Base-by-base conservation (phyloP, 2,888 invertebrate species). In the Tinea semifulvella region DNA sequence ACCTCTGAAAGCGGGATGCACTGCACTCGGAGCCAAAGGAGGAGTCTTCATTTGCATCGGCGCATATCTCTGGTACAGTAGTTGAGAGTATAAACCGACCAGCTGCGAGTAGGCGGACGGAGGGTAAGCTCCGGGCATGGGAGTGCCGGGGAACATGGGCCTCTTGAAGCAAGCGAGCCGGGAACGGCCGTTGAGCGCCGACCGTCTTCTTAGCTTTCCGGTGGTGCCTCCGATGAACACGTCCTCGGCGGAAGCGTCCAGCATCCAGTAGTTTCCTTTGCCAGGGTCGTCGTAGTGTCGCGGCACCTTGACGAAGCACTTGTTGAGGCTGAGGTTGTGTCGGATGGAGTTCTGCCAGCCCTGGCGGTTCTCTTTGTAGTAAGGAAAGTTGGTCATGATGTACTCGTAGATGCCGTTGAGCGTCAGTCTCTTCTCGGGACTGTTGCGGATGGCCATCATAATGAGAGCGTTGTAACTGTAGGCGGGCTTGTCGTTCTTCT, bases 231-330 rank as follows among this genome's bases (percentile, higher is more conserved):
- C 95, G 60, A 96, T 96, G 66, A 94, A 95, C 6, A 96, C 95
- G 59, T 96, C 96, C 63, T 96, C 95, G 39, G 91, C 89, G 39
- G 91, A 91, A 1, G 94, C 91, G 65, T 96, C 96, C 52, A 96
- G 71, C 94, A 95, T 96, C 96, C 96, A 96, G 73, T 96, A 96
- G 75, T 96, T 96, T 1, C 96, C 96, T 68, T 96, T 96, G 4
- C 96, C 96, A 0, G 96, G 96, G 64, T 96, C 96, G 67, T 96
- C 95, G 70, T 95, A 96, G 60, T 94, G 93, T 0, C 96, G 83
- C 0, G 94, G 92, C 31, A 92, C 91, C 75, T 96, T 96, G 31
- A 96, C 91, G 67, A 96, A 96, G 63, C 95, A 96, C 74, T 96
- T 96, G 75, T 96, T 96, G 53, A 96, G 79, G 55, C 92, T 92